Percentiles rank a stretch among this genome's conserved stretches.
These are phyloP conservation scores for Mythimna impura DNA, from an alignment of 2,888 invertebrate genomes.

Conservation along the genomic window DNA sequence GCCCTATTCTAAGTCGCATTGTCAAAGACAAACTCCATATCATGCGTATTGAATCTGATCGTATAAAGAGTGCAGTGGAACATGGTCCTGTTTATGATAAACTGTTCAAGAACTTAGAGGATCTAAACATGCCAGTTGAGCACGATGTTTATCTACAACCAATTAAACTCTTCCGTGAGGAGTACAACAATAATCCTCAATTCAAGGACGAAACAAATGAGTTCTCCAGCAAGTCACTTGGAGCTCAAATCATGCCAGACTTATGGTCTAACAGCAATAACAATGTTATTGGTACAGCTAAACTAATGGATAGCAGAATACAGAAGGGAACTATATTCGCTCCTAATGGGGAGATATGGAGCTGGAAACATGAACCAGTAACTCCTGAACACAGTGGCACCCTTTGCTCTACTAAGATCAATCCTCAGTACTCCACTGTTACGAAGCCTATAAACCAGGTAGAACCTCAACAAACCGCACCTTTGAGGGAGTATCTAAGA, in stretches of 20 bases:
- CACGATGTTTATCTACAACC: conserved; percentile 90
- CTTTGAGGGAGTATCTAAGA: conserved; percentile 83
- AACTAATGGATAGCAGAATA: conserved; percentile 82
- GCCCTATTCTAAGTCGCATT: conserved; percentile 85
- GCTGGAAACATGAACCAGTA: conserved; percentile 88
- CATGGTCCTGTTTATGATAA: conserved; percentile 91
- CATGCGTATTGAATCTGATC: conserved; percentile 89
- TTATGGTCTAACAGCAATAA: conserved; percentile 84
- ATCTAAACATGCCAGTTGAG: conserved; percentile 87
- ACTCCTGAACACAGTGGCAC: conserved; percentile 87
- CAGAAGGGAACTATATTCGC: conserved; percentile 89
- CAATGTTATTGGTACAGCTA: conserved; percentile 83
- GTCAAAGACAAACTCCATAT: conserved; percentile 88
- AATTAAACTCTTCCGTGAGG: conserved; percentile 89
- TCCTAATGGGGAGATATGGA: conserved; percentile 89
- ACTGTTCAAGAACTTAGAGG: conserved; percentile 88
- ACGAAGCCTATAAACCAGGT: conserved; percentile 85
- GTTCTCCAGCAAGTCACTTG: conserved; percentile 86
- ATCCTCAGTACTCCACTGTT: conserved; percentile 86
- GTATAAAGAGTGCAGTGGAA: conserved; percentile 91
- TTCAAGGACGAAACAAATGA: conserved; percentile 90
- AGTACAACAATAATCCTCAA: conserved; percentile 88
- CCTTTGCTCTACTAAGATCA: conserved; percentile 86
- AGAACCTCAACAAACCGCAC: conserved; percentile 86
- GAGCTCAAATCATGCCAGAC: conserved; percentile 85